Evolutionary conservation across 2,797 vertebrate species (phyloP).

Genomic region (Hypotaenidia okinawae): DNA sequence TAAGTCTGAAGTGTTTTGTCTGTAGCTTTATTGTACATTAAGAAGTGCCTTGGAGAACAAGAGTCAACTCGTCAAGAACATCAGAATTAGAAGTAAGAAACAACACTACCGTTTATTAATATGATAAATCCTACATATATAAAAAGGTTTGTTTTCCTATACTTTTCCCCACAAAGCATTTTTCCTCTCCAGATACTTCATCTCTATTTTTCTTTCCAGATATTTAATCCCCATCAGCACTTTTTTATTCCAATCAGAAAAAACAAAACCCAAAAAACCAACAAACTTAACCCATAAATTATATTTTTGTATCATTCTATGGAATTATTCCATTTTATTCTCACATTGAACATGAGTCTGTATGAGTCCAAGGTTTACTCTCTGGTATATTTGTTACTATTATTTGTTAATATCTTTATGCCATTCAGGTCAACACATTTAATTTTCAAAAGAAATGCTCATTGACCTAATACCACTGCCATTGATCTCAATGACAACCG

Average conservation of each 20-base stretch:
- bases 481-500: background rate
- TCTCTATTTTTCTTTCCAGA: background rate
- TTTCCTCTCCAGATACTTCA: background rate
- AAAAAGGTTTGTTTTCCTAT: background rate
- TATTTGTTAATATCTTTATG: background rate
- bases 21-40: background rate
- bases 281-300: no score
- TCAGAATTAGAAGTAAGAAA: background rate
- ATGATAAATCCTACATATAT: background rate
- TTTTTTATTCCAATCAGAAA: background rate
- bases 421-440: background rate
- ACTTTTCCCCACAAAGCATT: background rate
- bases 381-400: background rate
- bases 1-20: fast-evolving
- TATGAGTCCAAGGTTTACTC: background rate
- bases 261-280: no score
- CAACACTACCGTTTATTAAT: background rate
- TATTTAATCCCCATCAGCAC: fast-evolving
- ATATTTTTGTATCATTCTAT: background rate
- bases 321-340: background rate
- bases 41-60: background rate
- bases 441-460: background rate
- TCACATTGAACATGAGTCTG: background rate
- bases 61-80: background rate
- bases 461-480: background rate